These are phyloP conservation scores for Colossoma macropomum DNA, from an alignment of 2,113 vertebrate genomes.

Conservation along the genomic window DNA sequence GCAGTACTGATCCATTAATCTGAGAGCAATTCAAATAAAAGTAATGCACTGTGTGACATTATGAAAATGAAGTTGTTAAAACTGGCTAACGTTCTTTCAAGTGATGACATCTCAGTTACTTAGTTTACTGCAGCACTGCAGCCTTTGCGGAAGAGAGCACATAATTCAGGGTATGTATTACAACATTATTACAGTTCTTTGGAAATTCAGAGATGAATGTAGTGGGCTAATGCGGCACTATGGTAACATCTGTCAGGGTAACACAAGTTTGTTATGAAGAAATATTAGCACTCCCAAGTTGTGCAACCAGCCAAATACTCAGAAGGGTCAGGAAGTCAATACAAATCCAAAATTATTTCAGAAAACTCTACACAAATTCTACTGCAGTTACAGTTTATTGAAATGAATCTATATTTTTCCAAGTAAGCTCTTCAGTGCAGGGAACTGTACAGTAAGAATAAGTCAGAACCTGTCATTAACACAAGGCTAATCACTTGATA, in stretches of 20 bases:
- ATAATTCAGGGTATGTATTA: constrained; percentile 22
- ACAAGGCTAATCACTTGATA: too few species aligned
- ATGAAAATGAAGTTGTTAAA: not conserved
- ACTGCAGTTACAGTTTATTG: too few species aligned
- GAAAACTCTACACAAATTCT: too few species aligned
- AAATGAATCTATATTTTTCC: too few species aligned
- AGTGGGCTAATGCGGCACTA: not conserved
- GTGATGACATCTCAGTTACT: not conserved
- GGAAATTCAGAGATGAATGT: constrained; percentile 2
- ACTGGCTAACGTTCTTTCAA: not conserved
- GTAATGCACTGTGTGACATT: not conserved
- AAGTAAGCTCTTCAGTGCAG: too few species aligned
- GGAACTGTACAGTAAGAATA: too few species aligned
- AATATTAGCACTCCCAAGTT: too few species aligned
- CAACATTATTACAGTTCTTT: constrained; percentile 20
- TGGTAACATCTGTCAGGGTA: not conserved
- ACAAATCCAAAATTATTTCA: too few species aligned
- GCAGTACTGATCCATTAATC: not conserved
- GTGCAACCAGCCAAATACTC: too few species aligned
- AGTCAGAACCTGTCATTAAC: too few species aligned
- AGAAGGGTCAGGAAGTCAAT: too few species aligned
- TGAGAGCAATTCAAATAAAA: not conserved
- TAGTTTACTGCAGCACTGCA: not conserved
- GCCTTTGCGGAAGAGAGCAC: not conserved
- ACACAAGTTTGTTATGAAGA: not conserved